Conservation (phyloP, 1,140 invertebrate species). For the Pectinophora gossypiella region DNA sequence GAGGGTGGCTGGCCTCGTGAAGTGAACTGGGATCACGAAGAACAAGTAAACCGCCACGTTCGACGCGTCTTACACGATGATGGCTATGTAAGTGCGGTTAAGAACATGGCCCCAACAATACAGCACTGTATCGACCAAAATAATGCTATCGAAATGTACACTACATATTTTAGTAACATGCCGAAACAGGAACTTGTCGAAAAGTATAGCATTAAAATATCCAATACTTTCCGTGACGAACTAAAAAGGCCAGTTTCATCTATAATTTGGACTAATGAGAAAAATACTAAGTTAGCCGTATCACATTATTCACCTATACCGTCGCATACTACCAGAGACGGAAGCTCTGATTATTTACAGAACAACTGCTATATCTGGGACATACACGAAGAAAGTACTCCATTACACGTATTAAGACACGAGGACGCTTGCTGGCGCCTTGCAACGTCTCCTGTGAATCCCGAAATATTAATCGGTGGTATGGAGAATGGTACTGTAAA, state of each 20-base stretch:
- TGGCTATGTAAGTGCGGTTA: conserved; percentile 75
- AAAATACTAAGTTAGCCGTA: conserved; percentile 85
- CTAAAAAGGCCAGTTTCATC: conserved; percentile 80
- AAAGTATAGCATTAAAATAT: conserved; percentile 78
- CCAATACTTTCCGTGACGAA: conserved; percentile 80
- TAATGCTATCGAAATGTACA: conserved; percentile 92
- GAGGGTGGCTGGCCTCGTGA: conserved; percentile 98
- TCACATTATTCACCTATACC: conserved; percentile 75
- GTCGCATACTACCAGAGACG: neutral
- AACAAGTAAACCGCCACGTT: conserved; percentile 88
- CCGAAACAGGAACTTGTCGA: conserved; percentile 75
- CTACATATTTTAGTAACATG: conserved; percentile 86
- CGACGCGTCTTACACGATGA: conserved; percentile 98
- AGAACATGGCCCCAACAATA: conserved; percentile 66
- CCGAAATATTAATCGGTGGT: conserved; percentile 86
- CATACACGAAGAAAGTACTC: conserved; percentile 86
- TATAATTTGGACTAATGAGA: conserved; percentile 90
- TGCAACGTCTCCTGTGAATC: conserved; percentile 91
- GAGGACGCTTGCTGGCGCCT: conserved; percentile 82
- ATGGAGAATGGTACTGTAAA: conserved; percentile 88
- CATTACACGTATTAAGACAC: conserved; percentile 81
- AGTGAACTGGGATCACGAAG: conserved; percentile 89
- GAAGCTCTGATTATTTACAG: conserved; percentile 7
- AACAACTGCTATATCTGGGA: conserved; percentile 87
- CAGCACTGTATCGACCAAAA: conserved; percentile 91